These are phyloP conservation scores for Schizotus pectinicornis DNA, from an alignment of 2,888 invertebrate species.

Conservation along the genomic window DNA sequence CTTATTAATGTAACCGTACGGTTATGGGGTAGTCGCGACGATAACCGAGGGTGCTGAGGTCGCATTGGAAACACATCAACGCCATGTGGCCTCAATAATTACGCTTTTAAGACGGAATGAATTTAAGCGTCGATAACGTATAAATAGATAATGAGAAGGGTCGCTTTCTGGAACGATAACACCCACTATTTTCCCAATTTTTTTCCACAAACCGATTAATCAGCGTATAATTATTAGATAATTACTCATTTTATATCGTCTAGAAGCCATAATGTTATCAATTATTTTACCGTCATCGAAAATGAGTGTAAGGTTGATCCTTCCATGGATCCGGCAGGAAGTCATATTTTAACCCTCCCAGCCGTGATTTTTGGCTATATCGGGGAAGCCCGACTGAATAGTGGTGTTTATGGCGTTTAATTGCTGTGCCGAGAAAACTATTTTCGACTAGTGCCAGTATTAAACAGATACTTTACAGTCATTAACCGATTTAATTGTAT, in stretches of 20 bases:
- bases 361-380: too few relatives aligned
- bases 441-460: conserved; percentile 30
- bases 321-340: conserved; percentile 10
- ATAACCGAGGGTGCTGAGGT: conserved; percentile 22
- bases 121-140: conserved; percentile 26
- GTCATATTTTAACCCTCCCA: conserved; percentile 8
- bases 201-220: conserved; percentile 8
- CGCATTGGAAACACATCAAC: conserved; percentile 36
- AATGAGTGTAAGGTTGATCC: not conserved
- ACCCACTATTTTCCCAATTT: not conserved
- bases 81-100: conserved; percentile 47
- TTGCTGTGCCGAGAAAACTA: conserved; percentile 31
- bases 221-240: conserved; percentile 4
- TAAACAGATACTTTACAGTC: conserved; percentile 31
- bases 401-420: conserved; percentile 30
- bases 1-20: conserved; percentile 35
- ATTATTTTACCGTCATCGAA: not conserved
- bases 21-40: not conserved
- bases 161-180: conserved; percentile 13
- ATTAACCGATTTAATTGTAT: conserved; percentile 30
- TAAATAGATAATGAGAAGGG: conserved; percentile 19
- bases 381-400: conserved; percentile 13
- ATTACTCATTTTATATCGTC: conserved; percentile 1
- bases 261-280: conserved; percentile 7
- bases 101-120: conserved; percentile 45